A percentile compares a stretch with the other conserved stretches of the same genome.
Conservation (phyloP, 2,888 invertebrate genomes). For the Ligdia adustata region DNA sequence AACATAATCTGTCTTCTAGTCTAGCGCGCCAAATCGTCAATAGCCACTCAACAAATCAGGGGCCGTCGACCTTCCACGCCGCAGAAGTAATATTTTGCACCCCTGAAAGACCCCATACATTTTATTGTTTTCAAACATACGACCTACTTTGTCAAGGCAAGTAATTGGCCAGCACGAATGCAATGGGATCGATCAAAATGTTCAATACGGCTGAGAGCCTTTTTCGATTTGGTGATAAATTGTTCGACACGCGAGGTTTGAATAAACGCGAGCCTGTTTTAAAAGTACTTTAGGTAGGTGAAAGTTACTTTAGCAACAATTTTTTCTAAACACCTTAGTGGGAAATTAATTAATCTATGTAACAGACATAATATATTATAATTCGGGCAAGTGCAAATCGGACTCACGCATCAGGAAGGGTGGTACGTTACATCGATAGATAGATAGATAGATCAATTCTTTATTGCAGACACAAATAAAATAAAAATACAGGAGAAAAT, state of each 20-base stretch:
- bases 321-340: too few species aligned
- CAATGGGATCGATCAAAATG: slow-evolving; percentile 24
- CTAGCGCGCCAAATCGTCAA: slow-evolving; percentile 9
- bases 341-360: too few species aligned
- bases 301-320: too few species aligned
- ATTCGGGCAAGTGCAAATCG: too few species aligned
- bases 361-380: too few species aligned
- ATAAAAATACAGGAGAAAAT: too few species aligned
- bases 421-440: too few species aligned
- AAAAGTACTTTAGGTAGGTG: background rate
- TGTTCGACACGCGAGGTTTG: slow-evolving; percentile 23
- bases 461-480: too few species aligned
- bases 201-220: slow-evolving; percentile 25
- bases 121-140: slow-evolving; percentile 14
- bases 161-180: slow-evolving; percentile 26
- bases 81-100: slow-evolving; percentile 4
- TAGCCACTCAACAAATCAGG: slow-evolving; percentile 5
- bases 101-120: slow-evolving; percentile 7
- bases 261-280: slow-evolving; percentile 18
- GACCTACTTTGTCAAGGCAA: slow-evolving; percentile 12
- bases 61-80: slow-evolving; percentile 4
- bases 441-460: too few species aligned
- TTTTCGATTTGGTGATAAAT: slow-evolving; percentile 28
- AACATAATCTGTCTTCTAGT: background rate
- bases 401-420: too few species aligned